Base-by-base conservation (phyloP, 64 coral and sea anemone genomes). In the Porites australiensis region DNA sequence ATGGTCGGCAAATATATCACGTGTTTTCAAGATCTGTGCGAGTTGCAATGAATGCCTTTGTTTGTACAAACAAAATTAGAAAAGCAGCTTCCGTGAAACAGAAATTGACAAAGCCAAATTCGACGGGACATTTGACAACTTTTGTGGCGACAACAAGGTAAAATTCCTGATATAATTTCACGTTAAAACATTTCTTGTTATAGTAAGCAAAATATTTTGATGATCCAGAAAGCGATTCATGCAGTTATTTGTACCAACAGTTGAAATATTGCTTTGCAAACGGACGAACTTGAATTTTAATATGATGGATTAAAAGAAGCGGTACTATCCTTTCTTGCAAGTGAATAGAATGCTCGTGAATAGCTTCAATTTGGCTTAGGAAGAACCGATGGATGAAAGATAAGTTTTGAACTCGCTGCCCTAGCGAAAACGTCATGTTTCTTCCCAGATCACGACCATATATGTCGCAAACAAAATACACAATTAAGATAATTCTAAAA, bases 71-170 rank as follows among this genome's bases (percentile, higher is more conserved):
- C 19, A 9, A 23, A 50, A 15, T 50, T 50, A 76, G 13, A 76
- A 52, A 50, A 75, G 45, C 13, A 49, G 47, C 13, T 44, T 44
- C 48, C 5, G 44, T 49, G 73, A 16, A 50, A 50, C 73, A 50
- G 73, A 75, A 46, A 75, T 76, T 76, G 73, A 18, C 16, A 50
- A 50, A 76, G 73, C 73, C 47, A 76, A 45, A 76, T 10, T 52
- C 45, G 45, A 18, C 45, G 50, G 45, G 50, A 57, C 54, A 57
- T 37, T 37, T 37, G 27, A 37, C 27, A 37, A 37, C 27, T 37
- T 37, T 37, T 37, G 27, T 37, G 27, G 54, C 54, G 6, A 57
- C 54, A 57, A 57, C 12, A 57, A 57, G 54, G 54, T 57, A 57
- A 57, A 57, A 57, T 57, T 12, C 54, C 12, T 7, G 12, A 57